Base-by-base conservation (phyloP, 1,140 invertebrate species). In the Lethocerus indicus region DNA sequence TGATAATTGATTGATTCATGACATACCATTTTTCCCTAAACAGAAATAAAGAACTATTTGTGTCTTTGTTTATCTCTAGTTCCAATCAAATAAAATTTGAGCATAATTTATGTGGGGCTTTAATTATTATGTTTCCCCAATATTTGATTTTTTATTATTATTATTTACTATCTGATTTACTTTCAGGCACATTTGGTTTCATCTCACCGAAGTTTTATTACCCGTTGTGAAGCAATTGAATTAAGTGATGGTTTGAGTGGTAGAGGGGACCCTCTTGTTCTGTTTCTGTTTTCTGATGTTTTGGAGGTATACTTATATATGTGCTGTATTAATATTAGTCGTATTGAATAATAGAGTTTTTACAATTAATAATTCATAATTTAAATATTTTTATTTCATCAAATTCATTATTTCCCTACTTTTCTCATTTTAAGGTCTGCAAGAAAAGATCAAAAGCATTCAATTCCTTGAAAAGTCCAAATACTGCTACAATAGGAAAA, bases 281-380 rank as follows among this genome's bases (percentile, higher is more conserved):
- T 98, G 26, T 94, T 93, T 64, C 69, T 97, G 1, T 96, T 96
- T 63, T 88, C 86, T 24, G 92, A 97, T 68, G 84, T 85, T 52
- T 73, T 96, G 58, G 89, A 94, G 70, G 85, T 94, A 60, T 83
- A 80, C 37, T 7, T 13, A n/a, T 47, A 12, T 32, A 32, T 35
- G 18, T 36, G 14, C 12, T 27, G 32, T 29, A 9, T 26, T 6
- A 32, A 32, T 18, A 25, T 25, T 2, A 29, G 1, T 28, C 7
- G 4, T 29, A 24, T 47, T 29, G 3, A 24, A 20, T 23, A 24
- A 24, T 4, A 3, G n/a, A 5, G 18, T 3, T 20, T 3, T 23
- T 7, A 43, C 26, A 5, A 9, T 43, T 12, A 3, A 5, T 5
- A 14, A 12, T 6, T 43, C 16, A 21, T 3, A 24, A 21, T 20